Conservation (phyloP, 2,797 vertebrate genomes). For the Hoplostethus atlanticus region DNA sequence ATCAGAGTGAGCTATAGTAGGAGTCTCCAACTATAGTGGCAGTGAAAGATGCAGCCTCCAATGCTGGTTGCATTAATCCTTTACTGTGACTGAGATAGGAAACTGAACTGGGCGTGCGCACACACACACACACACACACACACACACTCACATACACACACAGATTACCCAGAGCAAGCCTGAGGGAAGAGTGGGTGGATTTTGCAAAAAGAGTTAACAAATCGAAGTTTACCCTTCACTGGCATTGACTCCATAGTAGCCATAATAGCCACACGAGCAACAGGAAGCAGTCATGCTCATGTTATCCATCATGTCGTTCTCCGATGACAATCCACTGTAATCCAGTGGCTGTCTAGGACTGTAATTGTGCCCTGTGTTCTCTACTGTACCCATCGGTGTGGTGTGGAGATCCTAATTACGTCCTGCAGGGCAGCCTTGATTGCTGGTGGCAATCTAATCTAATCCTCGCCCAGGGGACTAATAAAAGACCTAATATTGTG, state of each 20-base stretch:
- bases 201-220: conserved; percentile 7
- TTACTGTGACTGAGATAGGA: conserved; percentile 40
- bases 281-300: conserved; percentile 20
- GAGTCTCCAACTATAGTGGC: conserved; percentile 44
- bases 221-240: conserved; percentile 10
- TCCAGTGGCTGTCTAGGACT: conserved; percentile 22
- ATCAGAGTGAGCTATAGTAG: conserved; percentile 26
- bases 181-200: background rate
- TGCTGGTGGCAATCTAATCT: conserved; percentile 66
- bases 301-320: conserved; percentile 32
- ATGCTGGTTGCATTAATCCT: conserved; percentile 60
- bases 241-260: conserved; percentile 18
- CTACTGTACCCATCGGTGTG: conserved; percentile 48
- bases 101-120: conserved; percentile 39
- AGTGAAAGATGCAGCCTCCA: conserved; percentile 53
- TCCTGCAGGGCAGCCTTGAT: conserved; percentile 47
- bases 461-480: conserved; percentile 62
- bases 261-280: conserved; percentile 6
- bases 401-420: conserved; percentile 66
- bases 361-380: conserved; percentile 50
- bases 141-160: too few relatives aligned
- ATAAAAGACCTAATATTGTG: conserved; percentile 49
- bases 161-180: conserved; percentile 12
- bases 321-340: conserved; percentile 40
- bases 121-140: background rate